Evolutionary conservation across 1,140 invertebrate genomes (phyloP), one percentile per base, ranked within the genome.

Genomic region (Bombus breviceps): DNA sequence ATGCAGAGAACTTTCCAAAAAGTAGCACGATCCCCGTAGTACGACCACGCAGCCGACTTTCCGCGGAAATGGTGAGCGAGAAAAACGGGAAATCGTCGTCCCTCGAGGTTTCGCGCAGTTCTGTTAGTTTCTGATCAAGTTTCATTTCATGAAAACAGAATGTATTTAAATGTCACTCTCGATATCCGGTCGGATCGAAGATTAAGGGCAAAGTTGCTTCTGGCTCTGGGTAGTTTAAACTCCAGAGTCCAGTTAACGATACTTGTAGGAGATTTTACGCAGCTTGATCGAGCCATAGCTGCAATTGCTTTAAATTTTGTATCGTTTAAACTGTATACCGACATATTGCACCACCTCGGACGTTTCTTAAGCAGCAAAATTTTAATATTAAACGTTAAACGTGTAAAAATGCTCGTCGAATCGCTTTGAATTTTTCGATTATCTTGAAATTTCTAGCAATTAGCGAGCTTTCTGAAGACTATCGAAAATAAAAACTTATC

Each of bases 71-170:
- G 32, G 22, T 32, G 47, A 43, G 9, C 32, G 43, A 34, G 64
- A 79, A 68, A 79, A 79, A 68, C 53, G 39, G 37, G 13, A 59
- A 81, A 69, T 71, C 41, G 18, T 74, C 53, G n/a, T 18, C 13
- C 4, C 5, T n/a, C 25, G 43, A 53, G 43, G 6, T 22, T 39
- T 71, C 28, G 18, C 39, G 0, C 8, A 34, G n/a, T 43, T 28
- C 15, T 25, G 15, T 13, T 18, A 9, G 32, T 34, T 18, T 80
- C 25, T n/a, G 9, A 74, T 62, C 53, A 43, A 73, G 1, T 41
- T 62, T 73, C n/a, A 2, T 8, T 73, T 47, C n/a, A 4, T 4
- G 28, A 47, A 34, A 47, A 53, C 32, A 37, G 28, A 39, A 47
- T 59, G 37, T 25, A 41, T 78, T 64, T 32, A 72, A 72, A 41